Evolutionary conservation across 1,140 invertebrate genomes (phyloP).

Genomic region (Drosophila mayri): DNA sequence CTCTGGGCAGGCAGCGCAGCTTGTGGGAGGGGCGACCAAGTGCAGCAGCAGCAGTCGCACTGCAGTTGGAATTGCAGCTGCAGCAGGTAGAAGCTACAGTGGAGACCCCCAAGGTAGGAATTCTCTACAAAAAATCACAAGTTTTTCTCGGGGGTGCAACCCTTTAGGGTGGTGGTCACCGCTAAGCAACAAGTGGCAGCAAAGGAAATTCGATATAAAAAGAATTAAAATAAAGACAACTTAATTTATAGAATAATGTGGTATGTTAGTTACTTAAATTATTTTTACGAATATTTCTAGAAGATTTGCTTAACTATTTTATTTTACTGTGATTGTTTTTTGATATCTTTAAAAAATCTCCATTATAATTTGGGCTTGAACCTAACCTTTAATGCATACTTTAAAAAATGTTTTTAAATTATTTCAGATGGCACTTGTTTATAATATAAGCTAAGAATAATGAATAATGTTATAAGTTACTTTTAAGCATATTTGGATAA

Average conservation of each 20-base stretch:
- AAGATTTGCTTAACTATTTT: no score
- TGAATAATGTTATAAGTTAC: background rate
- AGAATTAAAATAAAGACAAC: background rate
- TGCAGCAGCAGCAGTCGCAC: conserved; percentile 5
- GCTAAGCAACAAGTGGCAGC: conserved; percentile 43
- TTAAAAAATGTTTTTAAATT: no score
- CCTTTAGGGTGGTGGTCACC: background rate
- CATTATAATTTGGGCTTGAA: background rate
- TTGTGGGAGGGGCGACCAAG: conserved; percentile 60
- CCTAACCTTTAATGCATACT: no score
- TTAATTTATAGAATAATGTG: background rate
- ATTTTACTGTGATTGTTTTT: background rate
- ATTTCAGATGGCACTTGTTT: no score
- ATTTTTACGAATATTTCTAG: no score
- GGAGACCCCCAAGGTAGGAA: background rate
- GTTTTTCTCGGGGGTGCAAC: background rate
- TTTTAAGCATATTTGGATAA: background rate
- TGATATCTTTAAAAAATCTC: background rate
- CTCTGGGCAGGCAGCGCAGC: conserved; percentile 30
- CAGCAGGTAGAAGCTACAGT: conserved; percentile 35
- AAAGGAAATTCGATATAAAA: background rate
- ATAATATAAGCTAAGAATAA: background rate
- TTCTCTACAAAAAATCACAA: background rate
- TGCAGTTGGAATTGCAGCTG: conserved; percentile 1
- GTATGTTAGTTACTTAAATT: background rate